Conservation (phyloP, 2,113 vertebrate genomes). For the Microcebus ravelobensis region DNA sequence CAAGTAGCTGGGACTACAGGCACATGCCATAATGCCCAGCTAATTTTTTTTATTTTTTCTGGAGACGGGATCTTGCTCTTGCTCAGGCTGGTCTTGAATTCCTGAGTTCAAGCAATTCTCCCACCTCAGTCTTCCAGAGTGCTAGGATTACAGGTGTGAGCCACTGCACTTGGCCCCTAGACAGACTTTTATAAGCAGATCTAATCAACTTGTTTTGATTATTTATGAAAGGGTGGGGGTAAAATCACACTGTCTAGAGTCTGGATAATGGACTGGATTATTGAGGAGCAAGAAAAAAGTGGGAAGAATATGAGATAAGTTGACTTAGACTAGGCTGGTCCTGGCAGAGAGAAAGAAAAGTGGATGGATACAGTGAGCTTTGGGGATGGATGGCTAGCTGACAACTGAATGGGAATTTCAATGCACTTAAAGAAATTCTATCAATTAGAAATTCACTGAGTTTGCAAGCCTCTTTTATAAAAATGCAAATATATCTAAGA, state of each 20-base stretch:
- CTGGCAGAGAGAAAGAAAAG: background rate
- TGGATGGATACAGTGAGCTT: background rate
- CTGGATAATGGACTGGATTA: background rate
- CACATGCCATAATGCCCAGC: too few species aligned
- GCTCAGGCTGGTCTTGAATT: too few species aligned
- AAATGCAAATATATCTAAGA: constrained; percentile 72
- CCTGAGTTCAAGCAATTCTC: too few species aligned
- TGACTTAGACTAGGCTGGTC: background rate
- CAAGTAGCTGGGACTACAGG: too few species aligned
- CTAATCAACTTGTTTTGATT: background rate
- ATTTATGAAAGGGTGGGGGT: background rate
- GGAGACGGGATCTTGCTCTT: too few species aligned
- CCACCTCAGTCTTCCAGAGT: too few species aligned
- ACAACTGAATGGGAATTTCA: background rate
- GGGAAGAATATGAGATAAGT: background rate
- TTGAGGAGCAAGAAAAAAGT: background rate
- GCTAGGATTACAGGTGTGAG: too few species aligned
- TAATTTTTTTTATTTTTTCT: too few species aligned
- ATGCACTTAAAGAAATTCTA: constrained; percentile 40
- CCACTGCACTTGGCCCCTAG: too few species aligned
- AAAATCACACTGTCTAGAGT: background rate
- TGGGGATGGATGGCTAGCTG: background rate
- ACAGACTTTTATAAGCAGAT: background rate
- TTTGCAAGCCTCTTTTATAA: constrained; percentile 57
- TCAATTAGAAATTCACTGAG: constrained; percentile 48